Percentiles rank a stretch among this genome's conserved stretches.
These are phyloP conservation scores for Craterocephalus amniculus DNA, from an alignment of 2,797 vertebrate genomes.

Conservation along the genomic window DNA sequence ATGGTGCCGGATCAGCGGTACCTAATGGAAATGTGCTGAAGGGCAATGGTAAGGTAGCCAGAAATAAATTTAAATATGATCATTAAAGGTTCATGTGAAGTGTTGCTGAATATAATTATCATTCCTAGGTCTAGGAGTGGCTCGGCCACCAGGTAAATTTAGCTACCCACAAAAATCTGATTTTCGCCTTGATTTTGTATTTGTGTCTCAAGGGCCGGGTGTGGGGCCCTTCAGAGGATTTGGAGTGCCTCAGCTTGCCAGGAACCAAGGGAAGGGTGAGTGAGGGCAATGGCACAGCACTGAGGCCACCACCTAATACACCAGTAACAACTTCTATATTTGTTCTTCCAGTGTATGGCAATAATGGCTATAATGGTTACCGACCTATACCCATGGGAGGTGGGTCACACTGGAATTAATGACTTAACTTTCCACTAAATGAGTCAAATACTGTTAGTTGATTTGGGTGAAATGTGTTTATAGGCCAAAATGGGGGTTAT, in stretches of 20 bases:
- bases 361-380: slow-evolving; percentile 58
- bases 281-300: not conserved
- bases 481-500: slow-evolving; percentile 62
- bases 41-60: slow-evolving; percentile 21
- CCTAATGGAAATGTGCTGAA: slow-evolving; percentile 42
- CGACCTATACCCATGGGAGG: slow-evolving; percentile 61
- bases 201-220: slow-evolving; percentile 39
- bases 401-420: slow-evolving; percentile 51
- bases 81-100: not conserved
- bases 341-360: slow-evolving; percentile 53
- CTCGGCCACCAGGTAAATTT: slow-evolving; percentile 52
- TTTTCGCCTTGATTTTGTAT: not conserved
- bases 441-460: not conserved
- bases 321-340: slow-evolving; percentile 13
- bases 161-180: not conserved
- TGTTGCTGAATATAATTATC: not conserved
- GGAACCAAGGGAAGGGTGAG: slow-evolving; percentile 59
- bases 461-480: slow-evolving; percentile 7
- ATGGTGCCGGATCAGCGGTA: slow-evolving; percentile 2
- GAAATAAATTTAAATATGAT: not conserved
- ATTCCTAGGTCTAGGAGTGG: slow-evolving; percentile 51
- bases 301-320: not conserved
- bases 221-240: slow-evolving; percentile 47
- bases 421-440: not conserved
- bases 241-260: slow-evolving; percentile 61